Evolutionary conservation across 2,888 invertebrate species (phyloP), one percentile per base, ranked within the genome.

Genomic region (Dynastes hyllus): DNA sequence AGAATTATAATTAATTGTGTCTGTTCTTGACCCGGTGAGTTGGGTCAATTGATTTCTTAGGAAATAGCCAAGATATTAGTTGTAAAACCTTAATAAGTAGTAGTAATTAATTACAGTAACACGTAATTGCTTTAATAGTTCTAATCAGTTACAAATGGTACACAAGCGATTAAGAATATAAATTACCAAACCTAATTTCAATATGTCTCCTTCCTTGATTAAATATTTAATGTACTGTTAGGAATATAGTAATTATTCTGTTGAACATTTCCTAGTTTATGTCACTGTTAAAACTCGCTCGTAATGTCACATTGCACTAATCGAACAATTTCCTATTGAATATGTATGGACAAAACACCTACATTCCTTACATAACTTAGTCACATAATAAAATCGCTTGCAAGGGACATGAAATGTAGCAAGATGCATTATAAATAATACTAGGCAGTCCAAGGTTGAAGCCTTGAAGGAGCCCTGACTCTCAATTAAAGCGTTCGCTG

Each of bases 381-480:
- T 5, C 32, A 37, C 32, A 37, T 37, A 37, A 63, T 13, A 32
- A 58, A 63, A 2, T 32, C 27, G 29, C 37, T 32, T 13, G 63
- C 27, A 32, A 13, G 29, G 63, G 6, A 29, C 63, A 27, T 29
- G 29, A 8, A 67, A 50, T 67, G 67, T 50, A 22, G 50, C 50
- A 67, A 50, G 67, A 67, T 50, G 50, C 50, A 50, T 6, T 67
- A 67, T 67, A 45, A 67, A 67, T 67, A 67, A 67, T 67, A 50
- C 16, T 16, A 32, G 1, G 50, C 67, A 16, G 22, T 45, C 67
- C 67, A 67, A 67, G 67, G 67, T 67, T 67, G 50, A 8, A 67
- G 32, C 67, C 67, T 67, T 50, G 50, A 22, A 27, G 50, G 45
- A 67, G 67, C 67, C 67, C 67, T 67, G 67, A 67, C 67, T 67